These are phyloP conservation scores for Columba livia DNA, from an alignment of 2,113 vertebrate genomes.

Conservation along the genomic window DNA sequence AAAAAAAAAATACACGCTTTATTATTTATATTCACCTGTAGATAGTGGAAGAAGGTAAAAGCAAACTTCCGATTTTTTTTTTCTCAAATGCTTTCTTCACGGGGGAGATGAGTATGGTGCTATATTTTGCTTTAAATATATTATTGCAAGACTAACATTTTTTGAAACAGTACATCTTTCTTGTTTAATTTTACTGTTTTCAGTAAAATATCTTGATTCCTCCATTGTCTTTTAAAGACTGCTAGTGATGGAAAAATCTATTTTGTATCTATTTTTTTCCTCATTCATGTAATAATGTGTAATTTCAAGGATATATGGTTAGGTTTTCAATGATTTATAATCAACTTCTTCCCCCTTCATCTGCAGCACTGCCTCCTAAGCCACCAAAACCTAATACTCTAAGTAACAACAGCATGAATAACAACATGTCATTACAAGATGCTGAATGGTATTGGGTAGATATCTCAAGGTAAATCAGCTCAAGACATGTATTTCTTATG, in stretches of 20 bases:
- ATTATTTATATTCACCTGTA: constrained; percentile 37
- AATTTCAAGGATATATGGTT: background rate
- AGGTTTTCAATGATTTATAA: background rate
- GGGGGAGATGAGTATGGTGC: background rate
- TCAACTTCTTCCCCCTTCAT: background rate
- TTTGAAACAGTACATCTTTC: background rate
- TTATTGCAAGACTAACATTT: background rate
- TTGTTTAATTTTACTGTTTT: background rate
- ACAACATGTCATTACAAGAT: constrained; percentile 97
- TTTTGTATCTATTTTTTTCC: background rate
- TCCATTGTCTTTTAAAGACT: background rate
- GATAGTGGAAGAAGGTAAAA: background rate
- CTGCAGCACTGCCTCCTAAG: constrained; percentile 95
- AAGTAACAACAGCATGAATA: constrained; percentile 96
- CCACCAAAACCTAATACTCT: constrained; percentile 89
- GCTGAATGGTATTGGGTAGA: constrained; percentile 99
- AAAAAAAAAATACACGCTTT: background rate
- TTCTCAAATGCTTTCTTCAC: background rate
- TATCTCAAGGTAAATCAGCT: constrained; percentile 88
- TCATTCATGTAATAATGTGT: background rate
- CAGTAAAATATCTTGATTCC: background rate
- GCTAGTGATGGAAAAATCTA: background rate
- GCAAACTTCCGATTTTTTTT: constrained; percentile 30
- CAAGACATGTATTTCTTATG: background rate
- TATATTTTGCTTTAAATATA: background rate